phyloP scores from a whole-genome alignment of 2,888 invertebrate genomes.

The Mactromeris polynyma region DNA sequence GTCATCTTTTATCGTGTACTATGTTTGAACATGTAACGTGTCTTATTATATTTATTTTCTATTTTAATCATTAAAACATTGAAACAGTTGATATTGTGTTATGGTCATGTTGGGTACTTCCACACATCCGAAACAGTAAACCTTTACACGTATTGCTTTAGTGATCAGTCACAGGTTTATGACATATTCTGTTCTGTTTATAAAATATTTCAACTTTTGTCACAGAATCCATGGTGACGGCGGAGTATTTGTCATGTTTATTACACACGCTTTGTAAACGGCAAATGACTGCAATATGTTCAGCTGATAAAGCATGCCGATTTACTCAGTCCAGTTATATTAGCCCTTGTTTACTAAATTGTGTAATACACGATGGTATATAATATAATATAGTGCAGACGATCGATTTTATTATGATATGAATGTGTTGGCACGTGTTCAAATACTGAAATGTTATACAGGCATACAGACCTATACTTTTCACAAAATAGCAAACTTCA shows the following conservation, averaged over 20 bases:
- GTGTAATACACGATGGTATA: not conserved
- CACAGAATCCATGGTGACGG: not conserved
- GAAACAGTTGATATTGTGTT: no score
- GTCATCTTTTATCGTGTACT: no score
- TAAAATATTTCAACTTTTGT: not conserved
- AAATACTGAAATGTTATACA: not conserved
- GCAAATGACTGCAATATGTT: not conserved
- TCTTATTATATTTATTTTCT: no score
- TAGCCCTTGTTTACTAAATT: not conserved
- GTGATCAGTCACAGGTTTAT: not conserved
- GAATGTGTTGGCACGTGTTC: not conserved
- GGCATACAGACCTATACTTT: not conserved
- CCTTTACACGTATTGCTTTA: no score
- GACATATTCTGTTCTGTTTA: not conserved
- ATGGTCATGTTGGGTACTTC: no score
- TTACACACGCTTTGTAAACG: not conserved
- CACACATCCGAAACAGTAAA: no score
- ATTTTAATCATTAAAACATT: no score
- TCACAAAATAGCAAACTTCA: not conserved
- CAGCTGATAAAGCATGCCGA: not conserved
- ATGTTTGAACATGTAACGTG: no score
- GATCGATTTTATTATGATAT: not conserved
- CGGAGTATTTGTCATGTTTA: not conserved
- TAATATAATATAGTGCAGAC: not conserved
- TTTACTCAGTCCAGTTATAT: not conserved